These are phyloP conservation scores for Merodon equestris DNA, from an alignment of 2,888 invertebrate species.

Conservation along the genomic window DNA sequence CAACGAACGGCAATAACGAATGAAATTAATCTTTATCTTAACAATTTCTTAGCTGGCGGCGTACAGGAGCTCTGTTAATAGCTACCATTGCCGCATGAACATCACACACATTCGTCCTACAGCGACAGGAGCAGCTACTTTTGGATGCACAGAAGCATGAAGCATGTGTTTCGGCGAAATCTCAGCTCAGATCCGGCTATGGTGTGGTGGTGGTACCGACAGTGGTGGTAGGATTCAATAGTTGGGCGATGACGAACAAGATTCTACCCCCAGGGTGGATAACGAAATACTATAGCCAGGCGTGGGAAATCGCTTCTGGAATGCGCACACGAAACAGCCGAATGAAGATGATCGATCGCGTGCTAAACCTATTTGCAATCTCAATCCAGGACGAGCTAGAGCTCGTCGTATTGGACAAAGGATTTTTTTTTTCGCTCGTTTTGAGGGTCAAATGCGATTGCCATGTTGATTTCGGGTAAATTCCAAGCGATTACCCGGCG, in stretches of 20 bases:
- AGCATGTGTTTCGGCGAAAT: constrained; percentile 10
- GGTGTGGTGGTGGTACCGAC: constrained; percentile 10
- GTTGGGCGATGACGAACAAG: constrained; percentile 58
- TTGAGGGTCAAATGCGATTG: constrained; percentile 67
- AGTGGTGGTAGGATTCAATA: constrained; percentile 48
- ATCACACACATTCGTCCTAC: constrained; percentile 5
- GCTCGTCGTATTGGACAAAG: constrained; percentile 18
- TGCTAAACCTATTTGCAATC: constrained; percentile 57
- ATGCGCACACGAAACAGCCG: constrained; percentile 61
- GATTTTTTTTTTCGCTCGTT: constrained; percentile 50
- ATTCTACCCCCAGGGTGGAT: constrained; percentile 67
- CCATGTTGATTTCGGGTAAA: constrained; percentile 60
- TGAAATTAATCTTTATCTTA: constrained; percentile 7
- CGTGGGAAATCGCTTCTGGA: constrained; percentile 68
- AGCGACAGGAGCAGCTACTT: constrained; percentile 8
- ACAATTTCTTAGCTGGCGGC: constrained; percentile 66
- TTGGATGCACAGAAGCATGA: constrained; percentile 57
- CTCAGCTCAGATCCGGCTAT: constrained; percentile 42
- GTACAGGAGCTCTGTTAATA: constrained; percentile 55
- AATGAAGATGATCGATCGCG: constrained; percentile 49
- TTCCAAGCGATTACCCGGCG: constrained; percentile 49
- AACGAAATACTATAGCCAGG: constrained; percentile 47
- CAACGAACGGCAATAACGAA: no score
- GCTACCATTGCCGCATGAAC: constrained; percentile 17
- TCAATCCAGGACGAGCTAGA: no score